Evolutionary conservation across 2,888 invertebrate genomes (phyloP).

Genomic region (Coelogynopora nodosa): DNA sequence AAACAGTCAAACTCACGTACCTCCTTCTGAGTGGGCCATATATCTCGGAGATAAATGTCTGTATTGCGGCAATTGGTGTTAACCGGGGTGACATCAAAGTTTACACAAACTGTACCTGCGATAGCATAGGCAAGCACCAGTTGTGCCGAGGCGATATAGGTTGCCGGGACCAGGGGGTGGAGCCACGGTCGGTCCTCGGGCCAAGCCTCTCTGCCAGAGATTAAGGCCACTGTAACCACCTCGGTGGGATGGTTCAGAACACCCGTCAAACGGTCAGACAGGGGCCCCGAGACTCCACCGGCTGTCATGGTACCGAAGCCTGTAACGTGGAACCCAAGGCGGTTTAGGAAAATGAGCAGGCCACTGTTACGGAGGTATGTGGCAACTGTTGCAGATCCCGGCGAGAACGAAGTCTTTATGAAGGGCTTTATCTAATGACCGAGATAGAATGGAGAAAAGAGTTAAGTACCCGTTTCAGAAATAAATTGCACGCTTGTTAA

Average conservation of each 20-base stretch:
- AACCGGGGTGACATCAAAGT: constrained; percentile 60
- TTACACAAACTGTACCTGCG: constrained; percentile 87
- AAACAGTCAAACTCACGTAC: no score
- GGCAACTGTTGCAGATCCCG: constrained; percentile 89
- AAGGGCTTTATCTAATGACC: constrained; percentile 79
- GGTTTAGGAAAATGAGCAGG: constrained; percentile 78
- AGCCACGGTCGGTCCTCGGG: constrained; percentile 90
- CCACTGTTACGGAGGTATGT: constrained; percentile 85
- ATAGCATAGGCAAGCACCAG: constrained; percentile 94
- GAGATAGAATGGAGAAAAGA: no score
- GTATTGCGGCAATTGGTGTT: constrained; percentile 68
- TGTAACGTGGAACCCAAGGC: constrained; percentile 76
- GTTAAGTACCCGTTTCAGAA: no score
- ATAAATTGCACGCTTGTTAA: no score
- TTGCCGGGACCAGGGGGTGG: constrained; percentile 90
- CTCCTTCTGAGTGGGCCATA: constrained; percentile 87
- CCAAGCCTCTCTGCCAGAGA: neutral
- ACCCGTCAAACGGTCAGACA: constrained; percentile 79
- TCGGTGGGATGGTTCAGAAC: no score
- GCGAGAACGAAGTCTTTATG: constrained; percentile 92
- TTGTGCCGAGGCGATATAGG: constrained; percentile 93
- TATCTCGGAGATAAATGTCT: constrained; percentile 79
- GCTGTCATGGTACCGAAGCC: constrained; percentile 99
- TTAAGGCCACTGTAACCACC: constrained; percentile 36
- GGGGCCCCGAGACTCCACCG: constrained; percentile 93